Evolutionary conservation across 2,797 vertebrate species (phyloP).

Genomic region (Neopelma chrysocephalum): DNA sequence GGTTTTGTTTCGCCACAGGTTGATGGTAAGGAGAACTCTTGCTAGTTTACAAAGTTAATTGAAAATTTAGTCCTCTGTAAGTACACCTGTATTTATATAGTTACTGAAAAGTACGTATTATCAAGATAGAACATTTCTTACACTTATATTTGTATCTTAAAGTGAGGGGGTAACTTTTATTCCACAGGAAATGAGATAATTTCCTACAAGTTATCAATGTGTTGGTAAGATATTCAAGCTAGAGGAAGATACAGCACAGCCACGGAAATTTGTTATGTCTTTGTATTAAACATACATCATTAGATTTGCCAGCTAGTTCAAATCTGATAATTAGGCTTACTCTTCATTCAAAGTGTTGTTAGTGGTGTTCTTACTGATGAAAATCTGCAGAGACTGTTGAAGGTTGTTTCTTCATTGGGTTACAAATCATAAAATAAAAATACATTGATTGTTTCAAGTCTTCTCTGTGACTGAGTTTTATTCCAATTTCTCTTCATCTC

Average conservation of each 20-base stretch:
- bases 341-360: neutral
- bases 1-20: neutral
- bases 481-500: neutral
- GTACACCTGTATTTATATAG: neutral
- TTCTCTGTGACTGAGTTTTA: neutral
- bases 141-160: neutral
- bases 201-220: neutral
- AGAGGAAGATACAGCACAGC: neutral
- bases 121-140: neutral
- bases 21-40: neutral
- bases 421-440: neutral
- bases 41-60: neutral
- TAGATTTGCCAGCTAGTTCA: neutral
- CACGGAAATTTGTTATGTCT: neutral
- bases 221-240: neutral
- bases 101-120: neutral
- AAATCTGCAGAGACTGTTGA: neutral
- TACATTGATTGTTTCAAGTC: neutral
- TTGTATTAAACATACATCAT: rapidly evolving
- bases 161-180: neutral
- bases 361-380: neutral
- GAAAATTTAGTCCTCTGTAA: neutral
- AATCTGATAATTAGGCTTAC: neutral
- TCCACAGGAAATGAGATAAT: neutral
- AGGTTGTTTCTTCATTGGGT: neutral